These are phyloP conservation scores for Listrodromus nycthemerus DNA, from an alignment of 2,888 invertebrate species.

Conservation along the genomic window DNA sequence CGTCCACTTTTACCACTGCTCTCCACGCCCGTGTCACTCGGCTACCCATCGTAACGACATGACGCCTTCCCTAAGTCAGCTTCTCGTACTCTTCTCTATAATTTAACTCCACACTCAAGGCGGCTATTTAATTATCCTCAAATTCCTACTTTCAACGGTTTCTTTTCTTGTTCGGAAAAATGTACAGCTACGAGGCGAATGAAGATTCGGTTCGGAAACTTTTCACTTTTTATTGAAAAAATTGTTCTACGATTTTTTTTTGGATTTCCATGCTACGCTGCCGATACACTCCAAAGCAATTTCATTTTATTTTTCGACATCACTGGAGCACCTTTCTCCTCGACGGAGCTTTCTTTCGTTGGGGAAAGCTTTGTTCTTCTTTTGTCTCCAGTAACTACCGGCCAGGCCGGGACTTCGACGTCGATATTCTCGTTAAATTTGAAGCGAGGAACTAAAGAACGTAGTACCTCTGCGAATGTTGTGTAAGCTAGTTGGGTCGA, in stretches of 20 bases:
- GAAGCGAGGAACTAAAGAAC: background rate
- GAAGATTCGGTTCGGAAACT: no score
- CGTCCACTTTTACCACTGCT: conserved; percentile 27
- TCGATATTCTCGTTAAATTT: conserved; percentile 35
- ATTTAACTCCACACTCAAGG: conserved; percentile 50
- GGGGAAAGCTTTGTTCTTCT: conserved; percentile 18
- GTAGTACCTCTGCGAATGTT: background rate
- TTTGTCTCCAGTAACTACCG: background rate
- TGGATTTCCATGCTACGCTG: no score
- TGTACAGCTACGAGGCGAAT: no score
- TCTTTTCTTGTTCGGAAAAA: background rate
- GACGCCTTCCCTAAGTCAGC: background rate
- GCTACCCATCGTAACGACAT: conserved; percentile 16
- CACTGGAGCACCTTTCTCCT: no score
- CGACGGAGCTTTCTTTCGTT: background rate
- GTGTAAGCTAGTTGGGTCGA: background rate
- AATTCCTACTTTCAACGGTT: conserved; percentile 31
- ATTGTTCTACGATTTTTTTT: no score
- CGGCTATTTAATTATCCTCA: conserved; percentile 52
- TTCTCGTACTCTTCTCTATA: conserved; percentile 9
- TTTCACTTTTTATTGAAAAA: no score
- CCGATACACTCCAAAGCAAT: no score
- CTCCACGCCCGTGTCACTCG: conserved; percentile 9
- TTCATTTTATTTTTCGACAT: no score
- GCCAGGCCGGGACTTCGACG: background rate